Conservation (phyloP, 2,797 vertebrate species). For the Florisuga fusca region DNA sequence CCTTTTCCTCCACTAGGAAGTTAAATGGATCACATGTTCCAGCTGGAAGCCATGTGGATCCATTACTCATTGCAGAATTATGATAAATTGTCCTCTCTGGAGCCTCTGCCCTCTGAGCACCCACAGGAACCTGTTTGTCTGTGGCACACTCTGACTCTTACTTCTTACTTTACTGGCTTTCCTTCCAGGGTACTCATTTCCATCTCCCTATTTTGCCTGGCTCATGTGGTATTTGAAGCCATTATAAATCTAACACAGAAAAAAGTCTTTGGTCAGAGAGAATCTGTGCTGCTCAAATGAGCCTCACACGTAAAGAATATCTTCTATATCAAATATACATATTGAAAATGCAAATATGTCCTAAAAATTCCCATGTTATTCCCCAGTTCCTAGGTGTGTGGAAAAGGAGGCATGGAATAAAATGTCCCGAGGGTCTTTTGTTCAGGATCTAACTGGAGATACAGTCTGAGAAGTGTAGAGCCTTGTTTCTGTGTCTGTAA, state of each 20-base stretch:
- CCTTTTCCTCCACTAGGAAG: background rate
- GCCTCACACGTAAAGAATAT: background rate
- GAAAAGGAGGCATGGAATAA: background rate
- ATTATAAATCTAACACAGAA: background rate
- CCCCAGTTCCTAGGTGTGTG: background rate
- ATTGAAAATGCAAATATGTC: background rate
- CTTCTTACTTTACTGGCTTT: too few species aligned
- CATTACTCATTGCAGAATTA: conserved; percentile 14
- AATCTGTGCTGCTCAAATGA: background rate
- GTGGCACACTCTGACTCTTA: background rate
- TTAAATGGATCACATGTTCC: background rate
- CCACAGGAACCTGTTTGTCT: background rate
- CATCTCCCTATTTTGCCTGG: background rate
- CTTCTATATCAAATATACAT: too few species aligned
- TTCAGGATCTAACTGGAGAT: background rate
- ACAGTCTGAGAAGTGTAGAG: accelerated
- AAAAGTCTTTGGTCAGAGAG: background rate
- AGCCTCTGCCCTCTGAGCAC: background rate
- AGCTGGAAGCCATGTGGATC: background rate
- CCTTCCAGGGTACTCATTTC: background rate
- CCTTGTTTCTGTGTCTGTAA: background rate
- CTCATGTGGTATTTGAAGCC: background rate
- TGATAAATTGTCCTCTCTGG: background rate
- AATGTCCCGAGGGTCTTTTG: background rate
- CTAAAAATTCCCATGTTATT: background rate